These are phyloP conservation scores for Nesoenas mayeri DNA, from an alignment of 2,113 vertebrate genomes.

Conservation along the genomic window DNA sequence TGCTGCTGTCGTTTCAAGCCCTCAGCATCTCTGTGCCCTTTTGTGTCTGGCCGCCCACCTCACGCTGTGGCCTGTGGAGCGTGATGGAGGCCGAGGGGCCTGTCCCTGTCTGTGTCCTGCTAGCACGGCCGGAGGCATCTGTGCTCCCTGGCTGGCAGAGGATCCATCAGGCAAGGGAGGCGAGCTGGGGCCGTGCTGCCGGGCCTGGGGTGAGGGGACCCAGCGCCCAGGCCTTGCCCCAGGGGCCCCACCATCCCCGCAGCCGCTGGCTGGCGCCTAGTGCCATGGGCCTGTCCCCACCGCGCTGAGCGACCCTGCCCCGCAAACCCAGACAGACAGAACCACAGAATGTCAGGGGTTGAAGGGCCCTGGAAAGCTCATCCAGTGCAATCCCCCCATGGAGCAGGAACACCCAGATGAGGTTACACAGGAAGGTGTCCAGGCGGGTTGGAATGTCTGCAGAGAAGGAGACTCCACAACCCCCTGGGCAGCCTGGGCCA, in stretches of 20 bases:
- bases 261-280: too few species aligned
- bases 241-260: not conserved
- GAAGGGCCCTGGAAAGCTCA: too few species aligned
- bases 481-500: too few species aligned
- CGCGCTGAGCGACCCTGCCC: not conserved
- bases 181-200: fast-evolving
- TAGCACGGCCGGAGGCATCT: not conserved
- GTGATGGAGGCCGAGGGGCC: not conserved
- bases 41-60: fast-evolving
- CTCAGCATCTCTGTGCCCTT: not conserved
- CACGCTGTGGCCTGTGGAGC: fast-evolving
- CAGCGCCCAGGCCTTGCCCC: fast-evolving
- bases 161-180: fast-evolving
- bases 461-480: too few species aligned
- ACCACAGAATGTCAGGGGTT: too few species aligned
- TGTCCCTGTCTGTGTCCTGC: not conserved
- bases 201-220: not conserved
- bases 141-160: not conserved
- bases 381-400: too few species aligned
- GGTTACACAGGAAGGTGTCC: too few species aligned
- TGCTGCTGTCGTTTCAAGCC: not conserved
- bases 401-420: too few species aligned
- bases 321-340: fast-evolving
- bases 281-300: fast-evolving
- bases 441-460: too few species aligned